phyloP scores from a whole-genome alignment of 2,888 invertebrate species.

The Rapana venosa region DNA sequence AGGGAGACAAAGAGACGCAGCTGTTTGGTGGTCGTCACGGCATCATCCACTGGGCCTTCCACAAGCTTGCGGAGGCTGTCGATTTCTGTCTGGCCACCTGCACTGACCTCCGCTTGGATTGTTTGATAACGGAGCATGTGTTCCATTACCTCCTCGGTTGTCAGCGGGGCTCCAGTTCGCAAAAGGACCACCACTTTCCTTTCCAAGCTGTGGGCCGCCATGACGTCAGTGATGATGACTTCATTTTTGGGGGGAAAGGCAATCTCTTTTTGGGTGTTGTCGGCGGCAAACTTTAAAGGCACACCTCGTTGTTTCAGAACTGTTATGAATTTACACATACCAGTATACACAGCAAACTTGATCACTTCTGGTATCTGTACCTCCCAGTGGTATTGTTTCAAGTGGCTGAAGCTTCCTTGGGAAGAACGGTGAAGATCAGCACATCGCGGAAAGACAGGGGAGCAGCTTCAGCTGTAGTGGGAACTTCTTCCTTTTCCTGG shows the following conservation, averaged over 20 bases:
- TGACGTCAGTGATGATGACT: constrained; percentile 15
- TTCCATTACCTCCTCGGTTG: not conserved
- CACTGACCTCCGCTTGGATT: not conserved
- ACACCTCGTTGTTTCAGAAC: not conserved
- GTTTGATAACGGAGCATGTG: not conserved
- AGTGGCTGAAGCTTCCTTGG: not conserved
- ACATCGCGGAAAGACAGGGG: constrained; percentile 22
- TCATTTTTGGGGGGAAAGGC: constrained; percentile 9
- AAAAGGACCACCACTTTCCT: constrained; percentile 25
- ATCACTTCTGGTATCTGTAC: not conserved
- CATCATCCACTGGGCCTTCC: not conserved
- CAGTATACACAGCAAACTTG: not conserved
- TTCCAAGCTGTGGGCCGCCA: constrained; percentile 20
- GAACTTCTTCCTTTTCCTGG: not conserved
- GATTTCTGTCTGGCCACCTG: not conserved
- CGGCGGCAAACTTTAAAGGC: not conserved
- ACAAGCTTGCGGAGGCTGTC: not conserved
- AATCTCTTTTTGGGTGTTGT: constrained; percentile 32
- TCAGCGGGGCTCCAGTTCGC: not conserved
- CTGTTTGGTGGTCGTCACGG: not conserved
- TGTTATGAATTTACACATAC: not conserved
- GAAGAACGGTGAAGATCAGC: not conserved
- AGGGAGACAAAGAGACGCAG: not conserved
- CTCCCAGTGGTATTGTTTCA: not conserved
- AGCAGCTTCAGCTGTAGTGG: not conserved